Evolutionary conservation across 1,140 invertebrate genomes (phyloP).

Genomic region (Zaprionus capensis): DNA sequence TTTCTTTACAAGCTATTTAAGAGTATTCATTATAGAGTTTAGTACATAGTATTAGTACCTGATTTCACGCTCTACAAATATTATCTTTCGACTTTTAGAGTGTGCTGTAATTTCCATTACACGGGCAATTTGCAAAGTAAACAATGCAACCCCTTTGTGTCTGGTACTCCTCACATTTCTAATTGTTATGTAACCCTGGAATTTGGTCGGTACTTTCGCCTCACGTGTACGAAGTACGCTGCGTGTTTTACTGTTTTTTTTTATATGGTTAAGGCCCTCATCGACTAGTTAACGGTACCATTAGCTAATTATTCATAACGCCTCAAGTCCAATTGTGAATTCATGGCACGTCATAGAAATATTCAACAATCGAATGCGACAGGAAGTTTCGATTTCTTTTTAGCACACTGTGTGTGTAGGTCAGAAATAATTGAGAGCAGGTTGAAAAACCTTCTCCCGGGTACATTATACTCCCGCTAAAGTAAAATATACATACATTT

Average conservation of each 20-base stretch:
- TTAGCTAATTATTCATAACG: constrained; percentile 66
- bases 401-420: constrained; percentile 42
- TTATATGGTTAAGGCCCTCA: background rate
- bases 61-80: constrained; percentile 16
- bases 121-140: constrained; percentile 42
- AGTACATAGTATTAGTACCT: background rate
- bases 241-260: constrained; percentile 43
- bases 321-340: constrained; percentile 50
- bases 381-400: constrained; percentile 75
- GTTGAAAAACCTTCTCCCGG: constrained; percentile 56
- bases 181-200: constrained; percentile 50
- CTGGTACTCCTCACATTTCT: constrained; percentile 23
- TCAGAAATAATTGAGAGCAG: constrained; percentile 28
- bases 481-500: background rate
- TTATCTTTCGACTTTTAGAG: constrained; percentile 16
- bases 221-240: constrained; percentile 35
- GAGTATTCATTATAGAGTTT: background rate
- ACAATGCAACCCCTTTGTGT: constrained; percentile 5
- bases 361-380: constrained; percentile 30
- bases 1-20: background rate
- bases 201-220: constrained; percentile 28
- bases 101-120: constrained; percentile 22
- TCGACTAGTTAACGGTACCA: constrained; percentile 43
- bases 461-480: background rate
- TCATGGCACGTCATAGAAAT: constrained; percentile 48